phyloP scores from a whole-genome alignment of 2,888 invertebrate genomes.

The Dryobota labecula region DNA sequence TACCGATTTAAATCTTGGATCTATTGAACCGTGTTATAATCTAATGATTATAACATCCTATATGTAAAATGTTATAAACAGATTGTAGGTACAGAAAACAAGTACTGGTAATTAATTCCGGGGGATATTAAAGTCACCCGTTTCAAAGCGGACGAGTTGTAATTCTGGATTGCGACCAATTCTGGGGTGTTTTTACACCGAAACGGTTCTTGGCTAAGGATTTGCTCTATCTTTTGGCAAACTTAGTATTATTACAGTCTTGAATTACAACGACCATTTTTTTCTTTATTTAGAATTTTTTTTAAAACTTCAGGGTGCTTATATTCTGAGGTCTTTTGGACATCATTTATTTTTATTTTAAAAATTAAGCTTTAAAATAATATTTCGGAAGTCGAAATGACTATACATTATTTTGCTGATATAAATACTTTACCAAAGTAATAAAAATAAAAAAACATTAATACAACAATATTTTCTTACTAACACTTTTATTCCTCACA shows the following conservation, averaged over 20 bases:
- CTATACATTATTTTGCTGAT: neutral
- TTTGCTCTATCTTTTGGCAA: slow-evolving; percentile 38
- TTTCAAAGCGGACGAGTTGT: slow-evolving; percentile 14
- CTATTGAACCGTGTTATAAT: too few species aligned
- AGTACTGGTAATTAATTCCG: slow-evolving; percentile 32
- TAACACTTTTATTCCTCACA: too few species aligned
- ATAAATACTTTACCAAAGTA: neutral
- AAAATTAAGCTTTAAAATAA: neutral
- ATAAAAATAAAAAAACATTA: neutral
- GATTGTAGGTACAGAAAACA: neutral
- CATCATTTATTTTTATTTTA: neutral
- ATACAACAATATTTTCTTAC: too few species aligned
- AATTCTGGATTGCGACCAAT: slow-evolving; percentile 44
- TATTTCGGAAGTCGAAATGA: neutral
- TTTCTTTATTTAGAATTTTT: too few species aligned
- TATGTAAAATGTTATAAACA: too few species aligned
- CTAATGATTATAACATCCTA: too few species aligned
- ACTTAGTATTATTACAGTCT: neutral
- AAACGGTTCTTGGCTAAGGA: slow-evolving; percentile 37
- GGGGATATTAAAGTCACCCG: slow-evolving; percentile 43
- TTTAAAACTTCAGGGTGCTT: neutral
- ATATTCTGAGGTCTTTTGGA: neutral
- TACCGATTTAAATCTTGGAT: too few species aligned
- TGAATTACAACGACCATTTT: neutral
- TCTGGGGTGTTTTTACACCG: slow-evolving; percentile 16